Percentiles rank a stretch among this genome's conserved stretches.
Evolutionary conservation across 2,888 invertebrate species (phyloP).

Genomic region (Chydorus sphaericus): DNA sequence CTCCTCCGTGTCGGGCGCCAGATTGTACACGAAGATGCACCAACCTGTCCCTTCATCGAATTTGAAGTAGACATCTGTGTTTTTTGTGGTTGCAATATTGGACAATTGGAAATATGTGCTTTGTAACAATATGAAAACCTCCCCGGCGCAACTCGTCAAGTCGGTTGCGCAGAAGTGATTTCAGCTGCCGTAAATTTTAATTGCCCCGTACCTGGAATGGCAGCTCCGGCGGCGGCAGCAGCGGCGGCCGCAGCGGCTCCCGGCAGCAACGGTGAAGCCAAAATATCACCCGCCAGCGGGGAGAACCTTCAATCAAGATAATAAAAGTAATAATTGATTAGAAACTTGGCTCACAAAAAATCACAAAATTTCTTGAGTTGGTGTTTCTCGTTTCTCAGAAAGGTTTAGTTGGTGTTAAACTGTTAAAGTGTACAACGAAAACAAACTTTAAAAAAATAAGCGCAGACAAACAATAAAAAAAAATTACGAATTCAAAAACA

Average conservation of each 20-base stretch:
- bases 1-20: conserved; percentile 82
- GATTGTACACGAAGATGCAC: conserved; percentile 86
- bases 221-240: conserved; percentile 2
- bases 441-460: conserved; percentile 7
- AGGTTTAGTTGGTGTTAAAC: not conserved
- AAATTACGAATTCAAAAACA: conserved; percentile 14
- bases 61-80: conserved; percentile 4
- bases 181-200: too few relatives aligned
- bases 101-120: too few relatives aligned
- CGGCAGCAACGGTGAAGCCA: conserved; percentile 63
- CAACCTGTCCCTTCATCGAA: conserved; percentile 58
- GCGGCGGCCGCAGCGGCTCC: conserved; percentile 52
- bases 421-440: not conserved
- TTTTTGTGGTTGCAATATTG: too few relatives aligned
- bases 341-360: not conserved
- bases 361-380: not conserved
- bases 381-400: not conserved
- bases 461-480: conserved; percentile 15
- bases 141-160: too few relatives aligned
- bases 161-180: too few relatives aligned
- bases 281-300: conserved; percentile 64
- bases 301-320: conserved; percentile 46
- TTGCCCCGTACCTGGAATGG: conserved; percentile 19
- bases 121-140: too few relatives aligned
- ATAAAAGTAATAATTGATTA: not conserved